Conservation (phyloP, 2,797 vertebrate genomes). For the Euthynnus affinis region DNA sequence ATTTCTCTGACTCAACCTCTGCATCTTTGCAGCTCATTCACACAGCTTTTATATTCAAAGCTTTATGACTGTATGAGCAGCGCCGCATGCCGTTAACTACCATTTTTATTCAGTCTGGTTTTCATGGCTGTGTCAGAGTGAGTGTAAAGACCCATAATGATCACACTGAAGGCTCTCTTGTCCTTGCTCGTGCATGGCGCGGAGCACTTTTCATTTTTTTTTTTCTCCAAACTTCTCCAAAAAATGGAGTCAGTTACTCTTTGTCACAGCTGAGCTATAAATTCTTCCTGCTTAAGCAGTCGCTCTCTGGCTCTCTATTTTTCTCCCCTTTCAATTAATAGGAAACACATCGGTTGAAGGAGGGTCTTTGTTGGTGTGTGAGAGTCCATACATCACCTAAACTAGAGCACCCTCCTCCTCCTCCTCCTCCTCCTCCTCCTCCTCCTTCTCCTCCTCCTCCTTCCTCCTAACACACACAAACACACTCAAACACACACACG, state of each 20-base stretch:
- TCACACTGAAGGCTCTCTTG: slow-evolving; percentile 60
- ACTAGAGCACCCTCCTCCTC: slow-evolving; percentile 68
- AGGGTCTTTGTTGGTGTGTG: slow-evolving; percentile 79
- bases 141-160: slow-evolving; percentile 70
- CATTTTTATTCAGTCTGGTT: slow-evolving; percentile 64
- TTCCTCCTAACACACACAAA: slow-evolving; percentile 33
- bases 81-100: slow-evolving; percentile 58
- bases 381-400: slow-evolving; percentile 85
- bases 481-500: slow-evolving; percentile 39
- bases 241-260: slow-evolving; percentile 53
- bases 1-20: slow-evolving; percentile 55
- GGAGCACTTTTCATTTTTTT: slow-evolving; percentile 12
- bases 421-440: too few relatives aligned
- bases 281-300: slow-evolving; percentile 70
- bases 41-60: slow-evolving; percentile 63
- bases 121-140: slow-evolving; percentile 58
- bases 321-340: slow-evolving; percentile 79
- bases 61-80: slow-evolving; percentile 54
- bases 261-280: slow-evolving; percentile 68
- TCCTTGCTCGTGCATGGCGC: slow-evolving; percentile 36
- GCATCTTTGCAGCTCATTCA: slow-evolving; percentile 63
- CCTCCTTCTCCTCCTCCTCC: slow-evolving; percentile 6
- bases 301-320: slow-evolving; percentile 59
- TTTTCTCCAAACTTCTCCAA: slow-evolving; percentile 29
- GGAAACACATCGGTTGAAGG: slow-evolving; percentile 75